Base-by-base conservation (phyloP, 1,140 invertebrate genomes). In the Aphelenchoides besseyi region DNA sequence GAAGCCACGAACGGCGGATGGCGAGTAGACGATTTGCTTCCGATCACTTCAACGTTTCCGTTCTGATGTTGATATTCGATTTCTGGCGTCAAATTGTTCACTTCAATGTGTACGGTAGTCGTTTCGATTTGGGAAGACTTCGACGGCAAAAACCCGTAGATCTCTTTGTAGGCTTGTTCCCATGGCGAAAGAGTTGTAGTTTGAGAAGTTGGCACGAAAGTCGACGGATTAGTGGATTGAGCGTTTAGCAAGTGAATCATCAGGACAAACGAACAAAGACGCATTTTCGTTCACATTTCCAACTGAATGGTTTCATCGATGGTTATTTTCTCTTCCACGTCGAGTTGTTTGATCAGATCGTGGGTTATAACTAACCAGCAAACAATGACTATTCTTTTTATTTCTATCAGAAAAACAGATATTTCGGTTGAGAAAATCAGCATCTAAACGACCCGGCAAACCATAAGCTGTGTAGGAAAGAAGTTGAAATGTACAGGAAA, bases 401-500 rank as follows among this genome's bases (percentile, higher is more conserved):
- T n/a, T n/a, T n/a, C n/a, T n/a, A n/a, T n/a, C n/a, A n/a, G n/a
- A n/a, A n/a, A n/a, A n/a, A n/a, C n/a, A n/a, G n/a, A n/a, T n/a
- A n/a, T n/a, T n/a, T n/a, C n/a, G n/a, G n/a, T n/a, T n/a, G n/a
- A n/a, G n/a, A n/a, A n/a, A n/a, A n/a, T n/a, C n/a, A n/a, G n/a
- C n/a, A n/a, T n/a, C n/a, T n/a, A n/a, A n/a, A n/a, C n/a, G n/a
- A n/a, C n/a, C n/a, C n/a, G n/a, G n/a, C n/a, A n/a, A n/a, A n/a
- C n/a, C n/a, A n/a, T n/a, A n/a, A n/a, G n/a, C n/a, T n/a, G n/a
- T n/a, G n/a, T n/a, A n/a, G 41, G 41, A 48, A 23, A 48, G 41
- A 23, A 48, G 23, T n/a, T 48, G 41, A 48, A 48, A 48, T 48
- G 41, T 48, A 48, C 41, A 48, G 12, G 41, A 48, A 48, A 59